Percentiles rank a stretch among this genome's conserved stretches.
These are phyloP conservation scores for Patiria pectinifera DNA, from an alignment of 53 echinoderm and acorn worm species.

Conservation along the genomic window DNA sequence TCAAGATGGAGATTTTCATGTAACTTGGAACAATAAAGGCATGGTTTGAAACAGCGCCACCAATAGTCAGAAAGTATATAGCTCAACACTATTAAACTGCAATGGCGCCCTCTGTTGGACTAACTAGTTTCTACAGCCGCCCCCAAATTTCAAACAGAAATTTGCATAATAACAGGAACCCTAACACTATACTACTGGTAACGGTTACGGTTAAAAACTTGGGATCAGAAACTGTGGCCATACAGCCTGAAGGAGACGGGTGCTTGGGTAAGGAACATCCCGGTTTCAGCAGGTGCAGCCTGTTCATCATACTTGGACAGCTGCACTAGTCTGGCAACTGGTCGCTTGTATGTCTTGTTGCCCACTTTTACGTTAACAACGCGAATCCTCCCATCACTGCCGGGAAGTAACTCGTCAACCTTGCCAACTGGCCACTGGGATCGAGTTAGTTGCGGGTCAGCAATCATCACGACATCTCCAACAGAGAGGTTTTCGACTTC, in stretches of 20 bases:
- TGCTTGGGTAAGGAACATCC: background rate
- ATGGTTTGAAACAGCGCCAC: too few relatives aligned
- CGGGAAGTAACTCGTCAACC: conserved; percentile 7
- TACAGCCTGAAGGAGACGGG: background rate
- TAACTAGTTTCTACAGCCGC: too few relatives aligned
- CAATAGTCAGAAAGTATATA: too few relatives aligned
- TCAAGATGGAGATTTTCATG: too few relatives aligned
- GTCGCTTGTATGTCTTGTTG: conserved; percentile 18
- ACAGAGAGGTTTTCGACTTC: conserved; percentile 32
- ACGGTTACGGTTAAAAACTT: too few relatives aligned
- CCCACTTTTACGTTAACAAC: conserved; percentile 9
- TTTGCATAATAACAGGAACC: too few relatives aligned
- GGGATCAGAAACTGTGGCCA: too few relatives aligned
- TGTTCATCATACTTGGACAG: conserved; percentile 25
- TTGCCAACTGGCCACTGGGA: conserved; percentile 27
- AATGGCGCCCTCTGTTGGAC: too few relatives aligned
- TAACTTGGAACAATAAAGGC: too few relatives aligned
- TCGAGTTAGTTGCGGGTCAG: background rate
- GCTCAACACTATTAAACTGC: too few relatives aligned
- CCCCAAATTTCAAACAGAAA: too few relatives aligned
- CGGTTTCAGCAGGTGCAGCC: background rate
- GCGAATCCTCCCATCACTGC: conserved; percentile 19
- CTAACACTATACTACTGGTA: too few relatives aligned
- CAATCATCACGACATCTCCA: conserved; percentile 14
- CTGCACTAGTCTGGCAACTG: background rate